These are phyloP conservation scores for Dryobotodes eremita DNA, from an alignment of 2,888 invertebrate genomes.

Conservation along the genomic window DNA sequence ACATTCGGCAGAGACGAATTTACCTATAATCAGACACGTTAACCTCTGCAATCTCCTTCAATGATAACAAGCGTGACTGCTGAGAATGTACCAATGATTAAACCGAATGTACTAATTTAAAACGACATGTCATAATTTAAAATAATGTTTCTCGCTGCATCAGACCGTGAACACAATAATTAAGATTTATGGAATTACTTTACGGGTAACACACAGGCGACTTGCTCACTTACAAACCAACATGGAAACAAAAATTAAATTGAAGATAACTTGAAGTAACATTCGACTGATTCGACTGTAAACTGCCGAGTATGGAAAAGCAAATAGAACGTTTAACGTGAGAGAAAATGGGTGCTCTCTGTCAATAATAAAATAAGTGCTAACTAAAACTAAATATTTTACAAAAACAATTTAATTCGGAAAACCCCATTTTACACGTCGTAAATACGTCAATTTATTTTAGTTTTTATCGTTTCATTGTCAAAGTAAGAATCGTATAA, in stretches of 20 bases:
- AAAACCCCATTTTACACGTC: slow-evolving; percentile 12
- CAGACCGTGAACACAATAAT: slow-evolving; percentile 28
- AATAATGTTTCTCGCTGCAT: slow-evolving; percentile 21
- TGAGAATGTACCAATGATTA: slow-evolving; percentile 34
- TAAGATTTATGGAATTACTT: slow-evolving; percentile 43
- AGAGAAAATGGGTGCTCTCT: slow-evolving; percentile 21
- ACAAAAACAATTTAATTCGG: slow-evolving; percentile 8
- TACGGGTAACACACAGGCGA: slow-evolving; percentile 14
- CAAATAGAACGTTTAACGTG: neutral
- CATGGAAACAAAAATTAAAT: slow-evolving; percentile 19
- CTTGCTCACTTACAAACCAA: slow-evolving; percentile 8
- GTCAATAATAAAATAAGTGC: slow-evolving; percentile 20
- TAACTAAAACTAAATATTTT: slow-evolving; percentile 18
- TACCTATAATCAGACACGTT: neutral
- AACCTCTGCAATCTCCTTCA: slow-evolving; percentile 11
- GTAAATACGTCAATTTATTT: slow-evolving; percentile 39
- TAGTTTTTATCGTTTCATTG: slow-evolving; percentile 6
- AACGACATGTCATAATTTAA: slow-evolving; percentile 49
- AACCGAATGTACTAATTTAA: slow-evolving; percentile 46
- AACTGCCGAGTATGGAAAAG: neutral
- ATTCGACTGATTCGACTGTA: neutral
- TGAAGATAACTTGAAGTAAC: neutral
- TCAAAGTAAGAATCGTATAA: slow-evolving; percentile 2
- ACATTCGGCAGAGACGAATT: neutral
- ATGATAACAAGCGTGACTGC: slow-evolving; percentile 26